Evolutionary conservation across 1,140 invertebrate species (phyloP).

Genomic region (Cotesia typhae): DNA sequence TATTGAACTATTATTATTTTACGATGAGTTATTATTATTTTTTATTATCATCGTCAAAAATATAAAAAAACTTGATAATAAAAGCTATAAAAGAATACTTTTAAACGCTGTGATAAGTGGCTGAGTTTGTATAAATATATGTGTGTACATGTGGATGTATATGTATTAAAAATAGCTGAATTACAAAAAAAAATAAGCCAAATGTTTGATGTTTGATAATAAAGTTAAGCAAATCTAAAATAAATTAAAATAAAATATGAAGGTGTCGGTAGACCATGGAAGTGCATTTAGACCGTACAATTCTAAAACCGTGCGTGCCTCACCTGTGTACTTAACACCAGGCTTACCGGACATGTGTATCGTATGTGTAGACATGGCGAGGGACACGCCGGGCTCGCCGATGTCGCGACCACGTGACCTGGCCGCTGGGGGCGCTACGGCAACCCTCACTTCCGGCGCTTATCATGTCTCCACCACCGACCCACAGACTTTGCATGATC

Average conservation of each 20-base stretch:
- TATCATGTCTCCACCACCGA: constrained; percentile 54
- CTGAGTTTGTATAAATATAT: too few species aligned
- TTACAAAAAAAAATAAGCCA: neutral
- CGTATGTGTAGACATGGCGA: constrained; percentile 67
- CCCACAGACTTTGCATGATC: constrained; percentile 56
- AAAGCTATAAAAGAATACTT: too few species aligned
- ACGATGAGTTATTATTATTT: too few species aligned
- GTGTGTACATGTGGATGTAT: too few species aligned
- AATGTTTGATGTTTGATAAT: constrained; percentile 2
- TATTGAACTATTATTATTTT: too few species aligned
- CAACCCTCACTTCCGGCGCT: constrained; percentile 57
- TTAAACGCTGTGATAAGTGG: too few species aligned
- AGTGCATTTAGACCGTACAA: constrained; percentile 46
- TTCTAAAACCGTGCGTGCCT: constrained; percentile 24
- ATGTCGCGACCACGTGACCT: constrained; percentile 64
- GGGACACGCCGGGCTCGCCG: constrained; percentile 69
- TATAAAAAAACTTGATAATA: too few species aligned
- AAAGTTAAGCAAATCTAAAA: neutral
- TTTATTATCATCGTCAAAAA: too few species aligned
- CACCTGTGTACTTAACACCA: constrained; percentile 22
- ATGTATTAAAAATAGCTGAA: too few species aligned
- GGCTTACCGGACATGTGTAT: constrained; percentile 47
- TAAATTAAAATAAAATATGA: constrained; percentile 37
- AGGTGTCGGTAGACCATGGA: constrained; percentile 41
- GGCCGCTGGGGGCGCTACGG: constrained; percentile 48